Evolutionary conservation across 2,888 invertebrate genomes (phyloP).

Genomic region (Xestia ashworthii): DNA sequence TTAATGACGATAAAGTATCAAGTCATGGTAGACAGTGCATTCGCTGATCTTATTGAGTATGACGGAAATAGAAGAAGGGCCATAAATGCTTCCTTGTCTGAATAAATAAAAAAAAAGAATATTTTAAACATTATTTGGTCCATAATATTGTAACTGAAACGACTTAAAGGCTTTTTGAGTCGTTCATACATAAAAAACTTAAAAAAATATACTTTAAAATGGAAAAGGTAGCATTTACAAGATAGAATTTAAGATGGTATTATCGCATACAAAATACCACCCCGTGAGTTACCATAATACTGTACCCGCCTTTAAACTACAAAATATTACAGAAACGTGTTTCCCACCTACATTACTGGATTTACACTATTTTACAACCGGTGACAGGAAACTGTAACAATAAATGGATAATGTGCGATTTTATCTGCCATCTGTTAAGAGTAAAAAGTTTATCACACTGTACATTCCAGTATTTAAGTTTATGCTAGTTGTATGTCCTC

Average conservation of each 20-base stretch:
- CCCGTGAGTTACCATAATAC: not conserved
- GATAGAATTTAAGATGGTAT: slow-evolving; percentile 2
- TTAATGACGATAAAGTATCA: too few relatives aligned
- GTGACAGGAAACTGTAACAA: slow-evolving; percentile 31
- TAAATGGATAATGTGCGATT: slow-evolving; percentile 15
- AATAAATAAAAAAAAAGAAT: too few relatives aligned
- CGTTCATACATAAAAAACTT: too few relatives aligned
- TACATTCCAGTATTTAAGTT: not conserved
- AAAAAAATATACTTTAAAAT: not conserved
- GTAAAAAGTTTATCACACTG: slow-evolving; percentile 7
- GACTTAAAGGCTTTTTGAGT: too few relatives aligned
- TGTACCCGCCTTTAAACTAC: slow-evolving; percentile 1
- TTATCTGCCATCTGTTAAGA: slow-evolving; percentile 15
- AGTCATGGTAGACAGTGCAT: too few relatives aligned
- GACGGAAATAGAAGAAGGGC: too few relatives aligned
- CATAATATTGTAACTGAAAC: too few relatives aligned
- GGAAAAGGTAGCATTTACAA: not conserved
- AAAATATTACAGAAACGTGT: slow-evolving; percentile 32
- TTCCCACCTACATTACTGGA: not conserved
- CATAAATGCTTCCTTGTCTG: too few relatives aligned
- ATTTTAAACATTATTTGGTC: too few relatives aligned
- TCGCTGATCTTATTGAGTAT: too few relatives aligned
- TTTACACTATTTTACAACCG: not conserved
- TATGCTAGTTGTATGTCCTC: not conserved
- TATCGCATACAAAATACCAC: slow-evolving; percentile 8